A percentile compares a stretch with the other conserved stretches of the same genome.
Conservation (phyloP, 2,888 invertebrate genomes). For the Ischnura elegans region DNA sequence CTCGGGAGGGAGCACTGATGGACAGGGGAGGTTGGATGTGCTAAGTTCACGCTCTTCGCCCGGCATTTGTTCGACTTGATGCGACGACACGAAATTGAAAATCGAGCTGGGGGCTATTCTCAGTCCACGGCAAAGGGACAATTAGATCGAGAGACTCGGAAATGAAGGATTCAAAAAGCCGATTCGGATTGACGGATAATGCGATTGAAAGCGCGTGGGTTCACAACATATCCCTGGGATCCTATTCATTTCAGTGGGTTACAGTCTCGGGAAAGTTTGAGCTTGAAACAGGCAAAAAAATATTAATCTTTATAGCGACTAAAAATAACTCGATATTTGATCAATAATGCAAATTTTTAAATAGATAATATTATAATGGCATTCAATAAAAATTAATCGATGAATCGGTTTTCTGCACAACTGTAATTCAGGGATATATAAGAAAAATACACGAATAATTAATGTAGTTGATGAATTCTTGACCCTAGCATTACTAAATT, state of each 20-base stretch:
- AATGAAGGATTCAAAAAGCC: not conserved
- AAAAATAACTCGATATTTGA: not conserved
- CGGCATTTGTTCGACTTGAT: not conserved
- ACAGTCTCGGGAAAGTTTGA: not conserved
- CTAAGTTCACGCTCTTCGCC: not conserved
- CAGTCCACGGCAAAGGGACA: not conserved
- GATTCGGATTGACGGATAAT: not conserved
- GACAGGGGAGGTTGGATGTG: not conserved
- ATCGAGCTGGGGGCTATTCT: not conserved
- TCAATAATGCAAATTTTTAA: not conserved
- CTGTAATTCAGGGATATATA: too few species aligned
- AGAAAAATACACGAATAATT: too few species aligned
- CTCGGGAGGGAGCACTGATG: not conserved
- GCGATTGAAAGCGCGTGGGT: not conserved
- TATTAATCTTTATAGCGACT: not conserved
- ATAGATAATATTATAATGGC: not conserved
- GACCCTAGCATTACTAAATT: too few species aligned
- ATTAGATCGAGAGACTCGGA: not conserved
- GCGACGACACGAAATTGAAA: constrained; percentile 8
- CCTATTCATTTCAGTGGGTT: not conserved
- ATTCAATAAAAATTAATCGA: too few species aligned
- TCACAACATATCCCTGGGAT: not conserved
- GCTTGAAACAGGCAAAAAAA: not conserved
- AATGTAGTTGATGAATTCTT: too few species aligned
- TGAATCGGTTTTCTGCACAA: too few species aligned